These are phyloP conservation scores for Bombus ignitus DNA, from an alignment of 1,140 invertebrate species.

Conservation along the genomic window DNA sequence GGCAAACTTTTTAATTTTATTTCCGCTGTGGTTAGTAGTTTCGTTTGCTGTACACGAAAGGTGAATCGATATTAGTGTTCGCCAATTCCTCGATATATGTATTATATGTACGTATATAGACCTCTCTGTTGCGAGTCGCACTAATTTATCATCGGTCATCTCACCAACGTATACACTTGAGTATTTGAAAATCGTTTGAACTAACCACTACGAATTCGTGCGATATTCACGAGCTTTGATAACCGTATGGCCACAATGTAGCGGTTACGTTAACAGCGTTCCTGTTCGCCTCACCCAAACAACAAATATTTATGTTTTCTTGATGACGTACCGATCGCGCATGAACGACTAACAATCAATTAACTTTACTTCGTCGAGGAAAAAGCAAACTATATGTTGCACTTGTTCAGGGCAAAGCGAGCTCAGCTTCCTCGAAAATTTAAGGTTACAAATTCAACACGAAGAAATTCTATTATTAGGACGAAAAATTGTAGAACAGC, in stretches of 20 bases:
- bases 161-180: constrained; percentile 46
- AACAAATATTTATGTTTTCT: constrained; percentile 75
- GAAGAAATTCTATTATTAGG: not conserved
- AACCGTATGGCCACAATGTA: constrained; percentile 66
- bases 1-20: not conserved
- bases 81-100: constrained; percentile 32
- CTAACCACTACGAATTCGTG: constrained; percentile 61
- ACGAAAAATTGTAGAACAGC: not conserved
- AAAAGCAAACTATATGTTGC: constrained; percentile 38
- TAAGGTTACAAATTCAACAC: no score
- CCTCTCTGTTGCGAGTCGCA: constrained; percentile 42
- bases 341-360: constrained; percentile 69
- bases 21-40: not conserved
- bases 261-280: constrained; percentile 63
- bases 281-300: constrained; percentile 54
- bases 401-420: not conserved
- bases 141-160: constrained; percentile 59
- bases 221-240: constrained; percentile 66
- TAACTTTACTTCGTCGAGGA: constrained; percentile 57
- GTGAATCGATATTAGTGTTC: constrained; percentile 10
- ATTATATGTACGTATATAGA: not conserved
- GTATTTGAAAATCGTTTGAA: constrained; percentile 75
- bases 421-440: constrained; percentile 9
- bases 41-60: not conserved
- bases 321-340: constrained; percentile 59